Evolutionary conservation across 2,113 vertebrate genomes (phyloP), one percentile per base, ranked within the genome.

Genomic region (Pollimyrus isidori): DNA sequence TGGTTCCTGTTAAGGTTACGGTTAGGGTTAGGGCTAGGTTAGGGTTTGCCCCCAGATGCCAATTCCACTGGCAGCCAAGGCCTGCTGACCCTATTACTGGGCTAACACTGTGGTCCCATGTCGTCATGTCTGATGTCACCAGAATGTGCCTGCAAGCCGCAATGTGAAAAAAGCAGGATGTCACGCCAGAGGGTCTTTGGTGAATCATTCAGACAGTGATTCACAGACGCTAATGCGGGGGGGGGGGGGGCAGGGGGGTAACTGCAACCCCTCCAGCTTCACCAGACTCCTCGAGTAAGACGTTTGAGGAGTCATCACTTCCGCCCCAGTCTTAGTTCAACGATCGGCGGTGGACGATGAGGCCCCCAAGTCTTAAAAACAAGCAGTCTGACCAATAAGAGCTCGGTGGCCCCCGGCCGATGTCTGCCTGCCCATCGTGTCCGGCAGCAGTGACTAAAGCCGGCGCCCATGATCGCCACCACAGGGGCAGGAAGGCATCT

Each of bases 91-190:
- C 39, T 88, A 35, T 62, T 53, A 23, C 35, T 21, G 6, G 90
- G 93, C 89, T 92, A 58, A 88, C 62, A 88, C 62, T 91, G 52
- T 15, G 35, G 92, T 91, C 89, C 84, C 91, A 92, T 90, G 91
- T 91, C 56, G 88, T 53, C 26, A 92, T 89, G 65, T 90, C 92
- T 94, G 92, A 93, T 94, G 92, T 95, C 92, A 93, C 93, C 92
- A 23, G 80, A 58, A 90, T 65, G 91, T 91, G 39, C 91, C 89
- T 19, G 88, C 89, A 84, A 42, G 49, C 87, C 87, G 87, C 86
- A 45, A 23, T 13, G 39, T 17, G 65, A 87, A 89, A 91, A 87
- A 88, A 89, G 83, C 89, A 89, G 92, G 92, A 89, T 93, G 92
- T 92, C 91, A 58, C 26, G 88, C 76, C 83, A 56, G 50, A 87